Base-by-base conservation (phyloP, 2,113 vertebrate genomes). In the Camelus bactrianus region DNA sequence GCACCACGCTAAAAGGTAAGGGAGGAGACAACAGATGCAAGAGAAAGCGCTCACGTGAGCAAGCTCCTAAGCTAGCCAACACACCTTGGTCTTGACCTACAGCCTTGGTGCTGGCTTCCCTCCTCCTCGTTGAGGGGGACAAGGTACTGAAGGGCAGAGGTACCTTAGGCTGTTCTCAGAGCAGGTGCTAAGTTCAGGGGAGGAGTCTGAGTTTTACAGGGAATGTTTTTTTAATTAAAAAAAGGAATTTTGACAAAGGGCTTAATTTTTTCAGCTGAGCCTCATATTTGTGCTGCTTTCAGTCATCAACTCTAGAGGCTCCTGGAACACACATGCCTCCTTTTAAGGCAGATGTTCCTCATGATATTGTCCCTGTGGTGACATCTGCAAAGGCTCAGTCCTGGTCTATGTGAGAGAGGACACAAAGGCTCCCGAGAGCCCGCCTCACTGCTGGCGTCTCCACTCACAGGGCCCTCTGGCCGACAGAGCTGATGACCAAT, bases 1-100 rank as follows among this genome's bases (percentile, higher is more conserved):
- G n/a, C 28, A 52, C 38, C 48, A 46, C 26, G 60, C 26, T 75
- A 11, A 69, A 54, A 67, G 50, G 65, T 35, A 75, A 90, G 46
- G 72, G 22, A 89, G 13, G 54, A 92, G 80, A 79, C 28, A 90
- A 60, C 32, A 75, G 24, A 58, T 15, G 38, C 50, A 58, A 89
- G 56, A 84, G 10, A 5, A 84, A 50, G 35, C 6, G 20, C 30
- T 48, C 64, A 32, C 12, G 12, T 62, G 16, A 16, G 72, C 52
- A 70, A 42, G 8, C 17, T 54, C 52, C 52, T 11, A 73, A 50
- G 32, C 28, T 82, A n/a, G 69, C 76, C 67, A 56, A 48, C 58
- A 91, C 19, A 81, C 73, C 60, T 91, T 89, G 76, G 62, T 73
- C 46, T 82, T 79, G 90, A 86, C 84, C 64, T 79, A 89, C 42